Evolutionary conservation across 2,797 vertebrate genomes (phyloP).

Genomic region (Botia almorhae): DNA sequence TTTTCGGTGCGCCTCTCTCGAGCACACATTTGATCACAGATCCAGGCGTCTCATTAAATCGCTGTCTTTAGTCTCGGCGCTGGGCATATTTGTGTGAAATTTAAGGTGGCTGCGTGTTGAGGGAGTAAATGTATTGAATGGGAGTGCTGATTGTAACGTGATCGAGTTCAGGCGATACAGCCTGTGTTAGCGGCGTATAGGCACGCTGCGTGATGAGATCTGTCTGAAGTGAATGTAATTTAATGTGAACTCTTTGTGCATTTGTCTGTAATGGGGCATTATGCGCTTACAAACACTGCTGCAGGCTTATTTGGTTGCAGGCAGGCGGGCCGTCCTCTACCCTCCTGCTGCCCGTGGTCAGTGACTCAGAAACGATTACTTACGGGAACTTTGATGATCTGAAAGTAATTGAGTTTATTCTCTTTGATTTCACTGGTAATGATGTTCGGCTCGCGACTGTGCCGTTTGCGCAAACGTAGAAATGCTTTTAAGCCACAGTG

Average conservation of each 20-base stretch:
- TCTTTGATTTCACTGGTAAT: conserved; percentile 80
- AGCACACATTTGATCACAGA: neutral
- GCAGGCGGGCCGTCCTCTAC: conserved; percentile 27
- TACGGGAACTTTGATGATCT: conserved; percentile 75
- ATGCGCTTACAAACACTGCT: conserved; percentile 46
- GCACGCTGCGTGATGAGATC: conserved; percentile 59
- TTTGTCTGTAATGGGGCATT: conserved; percentile 54
- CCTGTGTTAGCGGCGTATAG: conserved; percentile 41
- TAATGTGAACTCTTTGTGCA: conserved; percentile 53
- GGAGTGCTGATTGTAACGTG: conserved; percentile 50
- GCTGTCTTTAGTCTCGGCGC: conserved; percentile 66
- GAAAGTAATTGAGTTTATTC: conserved; percentile 82
- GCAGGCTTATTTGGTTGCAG: conserved; percentile 51
- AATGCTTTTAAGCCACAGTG: conserved; percentile 39
- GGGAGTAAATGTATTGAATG: conserved; percentile 67
- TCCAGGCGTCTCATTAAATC: neutral
- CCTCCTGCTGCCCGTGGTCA: conserved; percentile 69
- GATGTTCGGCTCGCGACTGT: conserved; percentile 70
- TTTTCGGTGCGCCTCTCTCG: neutral
- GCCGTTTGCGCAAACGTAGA: conserved; percentile 59
- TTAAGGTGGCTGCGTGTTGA: conserved; percentile 44
- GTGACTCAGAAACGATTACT: conserved; percentile 82
- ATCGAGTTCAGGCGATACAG: conserved; percentile 19
- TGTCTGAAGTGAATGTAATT: conserved; percentile 56
- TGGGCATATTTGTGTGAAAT: conserved; percentile 68